Percentiles rank a stretch among this genome's conserved stretches.
Evolutionary conservation across 2,888 invertebrate genomes (phyloP).

Genomic region (Pasiphila rectangulata): DNA sequence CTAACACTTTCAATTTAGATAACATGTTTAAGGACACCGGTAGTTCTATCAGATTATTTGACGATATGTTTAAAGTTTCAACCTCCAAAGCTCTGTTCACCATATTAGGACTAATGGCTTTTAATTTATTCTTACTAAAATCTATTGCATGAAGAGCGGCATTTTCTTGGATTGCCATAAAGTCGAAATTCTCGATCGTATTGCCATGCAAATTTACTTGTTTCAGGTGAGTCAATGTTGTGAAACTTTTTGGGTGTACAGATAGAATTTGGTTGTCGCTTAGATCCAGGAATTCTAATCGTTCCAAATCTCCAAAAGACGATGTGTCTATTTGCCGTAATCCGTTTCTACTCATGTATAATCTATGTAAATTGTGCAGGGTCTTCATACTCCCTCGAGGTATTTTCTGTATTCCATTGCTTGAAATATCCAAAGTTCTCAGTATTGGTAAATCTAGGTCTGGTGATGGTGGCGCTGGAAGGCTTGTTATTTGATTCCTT

Average conservation of each 20-base stretch:
- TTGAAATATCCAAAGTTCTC: conserved; percentile 87
- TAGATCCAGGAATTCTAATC: conserved; percentile 87
- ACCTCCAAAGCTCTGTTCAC: conserved; percentile 84
- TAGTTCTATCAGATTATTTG: conserved; percentile 87
- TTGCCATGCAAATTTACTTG: conserved; percentile 89
- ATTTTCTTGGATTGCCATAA: conserved; percentile 85
- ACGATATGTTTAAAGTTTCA: conserved; percentile 87
- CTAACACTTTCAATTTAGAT: conserved; percentile 85
- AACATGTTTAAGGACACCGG: conserved; percentile 86
- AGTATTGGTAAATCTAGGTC: conserved; percentile 87
- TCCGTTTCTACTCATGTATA: conserved; percentile 87
- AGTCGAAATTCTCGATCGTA: conserved; percentile 85
- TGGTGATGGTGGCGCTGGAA: conserved; percentile 84
- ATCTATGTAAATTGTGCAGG: conserved; percentile 83
- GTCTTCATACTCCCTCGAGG: conserved; percentile 83
- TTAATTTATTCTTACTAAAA: conserved; percentile 87
- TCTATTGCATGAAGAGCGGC: conserved; percentile 84
- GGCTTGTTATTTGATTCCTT: conserved; percentile 84
- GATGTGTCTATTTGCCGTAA: conserved; percentile 85
- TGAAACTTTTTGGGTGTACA: conserved; percentile 84
- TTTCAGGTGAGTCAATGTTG: conserved; percentile 82
- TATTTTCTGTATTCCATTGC: conserved; percentile 87
- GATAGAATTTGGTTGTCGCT: conserved; percentile 86
- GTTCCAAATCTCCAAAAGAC: conserved; percentile 85
- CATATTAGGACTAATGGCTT: conserved; percentile 83